phyloP scores from a whole-genome alignment of 2,888 invertebrate species.

The Tuta absoluta region DNA sequence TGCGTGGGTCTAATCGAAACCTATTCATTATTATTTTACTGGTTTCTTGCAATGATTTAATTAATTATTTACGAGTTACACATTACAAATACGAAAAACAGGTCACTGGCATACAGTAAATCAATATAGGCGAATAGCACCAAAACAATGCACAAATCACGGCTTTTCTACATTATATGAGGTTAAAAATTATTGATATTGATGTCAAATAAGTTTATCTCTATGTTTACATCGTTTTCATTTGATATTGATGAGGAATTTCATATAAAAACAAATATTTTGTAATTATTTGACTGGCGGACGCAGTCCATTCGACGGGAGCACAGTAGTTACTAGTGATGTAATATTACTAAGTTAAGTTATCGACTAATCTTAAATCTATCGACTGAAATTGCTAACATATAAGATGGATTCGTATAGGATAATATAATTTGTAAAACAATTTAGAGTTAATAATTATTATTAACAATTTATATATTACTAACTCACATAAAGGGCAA shows the following conservation, averaged over 20 bases:
- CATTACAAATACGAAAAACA: slow-evolving; percentile 69
- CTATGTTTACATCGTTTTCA: slow-evolving; percentile 32
- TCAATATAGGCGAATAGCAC: slow-evolving; percentile 73
- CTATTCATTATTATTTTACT: slow-evolving; percentile 41
- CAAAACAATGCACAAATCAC: slow-evolving; percentile 66
- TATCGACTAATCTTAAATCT: slow-evolving; percentile 3
- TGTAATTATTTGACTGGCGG: slow-evolving; percentile 31
- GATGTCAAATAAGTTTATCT: not conserved
- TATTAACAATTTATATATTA: too few relatives aligned
- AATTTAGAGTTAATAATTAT: too few relatives aligned
- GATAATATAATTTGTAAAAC: too few relatives aligned
- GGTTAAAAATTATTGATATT: slow-evolving; percentile 11
- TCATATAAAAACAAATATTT: slow-evolving; percentile 42
- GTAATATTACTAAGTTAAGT: not conserved
- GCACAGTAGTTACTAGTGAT: slow-evolving; percentile 41
- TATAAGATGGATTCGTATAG: too few relatives aligned
- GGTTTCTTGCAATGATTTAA: slow-evolving; percentile 50
- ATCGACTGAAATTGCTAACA: not conserved
- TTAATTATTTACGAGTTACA: slow-evolving; percentile 72
- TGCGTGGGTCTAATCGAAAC: slow-evolving; percentile 33
- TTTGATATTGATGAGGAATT: slow-evolving; percentile 34
- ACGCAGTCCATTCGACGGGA: slow-evolving; percentile 23
- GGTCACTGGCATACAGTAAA: slow-evolving; percentile 77
- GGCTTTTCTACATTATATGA: slow-evolving; percentile 26
- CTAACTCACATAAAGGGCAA: too few relatives aligned